phyloP scores from a whole-genome alignment of 2,888 invertebrate species.

The Seladonia tumulorum region DNA sequence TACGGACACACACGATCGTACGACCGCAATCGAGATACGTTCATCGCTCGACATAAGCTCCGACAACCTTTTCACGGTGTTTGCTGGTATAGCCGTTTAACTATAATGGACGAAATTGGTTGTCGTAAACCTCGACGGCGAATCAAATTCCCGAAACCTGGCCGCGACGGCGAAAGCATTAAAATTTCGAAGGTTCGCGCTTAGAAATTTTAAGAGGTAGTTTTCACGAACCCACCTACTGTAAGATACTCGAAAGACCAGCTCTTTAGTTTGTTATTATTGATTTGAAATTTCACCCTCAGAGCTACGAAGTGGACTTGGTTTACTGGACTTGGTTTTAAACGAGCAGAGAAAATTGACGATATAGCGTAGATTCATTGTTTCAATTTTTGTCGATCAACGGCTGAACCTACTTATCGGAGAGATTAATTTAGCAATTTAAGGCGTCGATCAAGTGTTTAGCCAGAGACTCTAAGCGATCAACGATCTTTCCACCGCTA shows the following conservation, averaged over 20 bases:
- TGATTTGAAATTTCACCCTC: not conserved
- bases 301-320: too few species aligned
- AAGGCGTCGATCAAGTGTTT: not conserved
- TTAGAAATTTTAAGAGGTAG: not conserved
- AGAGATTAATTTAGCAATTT: not conserved
- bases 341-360: too few species aligned
- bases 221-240: not conserved
- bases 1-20: not conserved
- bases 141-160: not conserved
- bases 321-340: too few species aligned
- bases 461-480: not conserved
- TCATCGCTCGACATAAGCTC: slow-evolving; percentile 44
- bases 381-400: not conserved
- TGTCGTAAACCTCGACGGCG: not conserved
- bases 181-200: not conserved
- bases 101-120: slow-evolving; percentile 2
- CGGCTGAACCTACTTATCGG: not conserved
- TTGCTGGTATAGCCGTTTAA: not conserved
- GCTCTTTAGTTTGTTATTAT: too few species aligned
- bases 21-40: slow-evolving; percentile 24
- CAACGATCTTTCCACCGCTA: not conserved
- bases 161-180: not conserved
- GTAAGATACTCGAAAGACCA: not conserved
- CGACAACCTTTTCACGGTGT: slow-evolving; percentile 27
- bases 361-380: not conserved